phyloP scores from a whole-genome alignment of 2,113 vertebrate genomes.

The Ctenomys sociabilis region DNA sequence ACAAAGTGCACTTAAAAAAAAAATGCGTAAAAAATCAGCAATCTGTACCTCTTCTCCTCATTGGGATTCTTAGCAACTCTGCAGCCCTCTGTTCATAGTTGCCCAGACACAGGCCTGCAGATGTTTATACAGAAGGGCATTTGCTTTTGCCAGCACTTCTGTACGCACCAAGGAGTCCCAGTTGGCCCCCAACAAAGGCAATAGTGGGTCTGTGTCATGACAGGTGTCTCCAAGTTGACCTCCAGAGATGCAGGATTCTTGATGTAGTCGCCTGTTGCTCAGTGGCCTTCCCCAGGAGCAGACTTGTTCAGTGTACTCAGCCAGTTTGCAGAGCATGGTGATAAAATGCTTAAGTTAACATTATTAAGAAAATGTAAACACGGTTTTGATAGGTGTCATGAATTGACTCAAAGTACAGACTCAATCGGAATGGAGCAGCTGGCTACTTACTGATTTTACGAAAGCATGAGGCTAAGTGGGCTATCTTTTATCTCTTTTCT shows the following conservation, averaged over 20 bases:
- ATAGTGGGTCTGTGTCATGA: constrained; percentile 46
- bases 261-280: constrained; percentile 33
- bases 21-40: not conserved
- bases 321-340: constrained; percentile 63
- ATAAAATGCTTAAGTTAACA: constrained; percentile 79
- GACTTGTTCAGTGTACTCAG: constrained; percentile 61
- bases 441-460: constrained; percentile 67
- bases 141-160: constrained; percentile 67
- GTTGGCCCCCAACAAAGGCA: constrained; percentile 67
- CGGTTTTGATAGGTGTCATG: constrained; percentile 70
- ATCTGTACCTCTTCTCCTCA: constrained; percentile 49
- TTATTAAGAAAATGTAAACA: constrained; percentile 79
- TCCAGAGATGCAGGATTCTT: constrained; percentile 52
- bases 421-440: constrained; percentile 58
- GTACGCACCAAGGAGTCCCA: constrained; percentile 60
- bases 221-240: constrained; percentile 37
- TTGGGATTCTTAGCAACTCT: constrained; percentile 21
- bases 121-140: constrained; percentile 50
- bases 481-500: constrained; percentile 50
- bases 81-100: not conserved
- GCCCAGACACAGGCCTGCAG: constrained; percentile 27
- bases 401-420: constrained; percentile 44
- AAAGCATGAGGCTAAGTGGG: not conserved
- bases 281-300: constrained; percentile 42
- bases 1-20: constrained; percentile 15